phyloP scores from a whole-genome alignment of 2,113 vertebrate genomes.

The Ammospiza caudacuta region DNA sequence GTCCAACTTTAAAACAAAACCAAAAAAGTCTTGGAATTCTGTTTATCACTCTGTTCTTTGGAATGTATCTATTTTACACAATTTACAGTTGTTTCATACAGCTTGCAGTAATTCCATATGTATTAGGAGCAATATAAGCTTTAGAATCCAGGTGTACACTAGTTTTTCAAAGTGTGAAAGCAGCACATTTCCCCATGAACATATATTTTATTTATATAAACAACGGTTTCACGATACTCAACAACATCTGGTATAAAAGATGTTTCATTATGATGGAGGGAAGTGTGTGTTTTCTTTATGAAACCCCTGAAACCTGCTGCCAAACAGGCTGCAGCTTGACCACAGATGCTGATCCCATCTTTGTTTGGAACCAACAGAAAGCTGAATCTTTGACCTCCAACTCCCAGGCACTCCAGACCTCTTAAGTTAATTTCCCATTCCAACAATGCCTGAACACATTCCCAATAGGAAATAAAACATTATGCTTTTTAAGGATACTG shows the following conservation, averaged over 20 bases:
- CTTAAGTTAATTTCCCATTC: background rate
- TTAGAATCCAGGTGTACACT: background rate
- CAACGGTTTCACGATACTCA: background rate
- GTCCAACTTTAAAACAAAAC: background rate
- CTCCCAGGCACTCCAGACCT: background rate
- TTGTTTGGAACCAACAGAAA: background rate
- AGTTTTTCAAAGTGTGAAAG: background rate
- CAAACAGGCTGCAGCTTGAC: background rate
- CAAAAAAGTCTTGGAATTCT: background rate
- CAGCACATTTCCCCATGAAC: background rate
- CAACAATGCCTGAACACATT: background rate
- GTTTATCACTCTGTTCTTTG: background rate
- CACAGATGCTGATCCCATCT: background rate
- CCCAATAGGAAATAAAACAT: background rate
- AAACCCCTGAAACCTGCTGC: background rate
- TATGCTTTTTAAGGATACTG: background rate
- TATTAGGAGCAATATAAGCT: background rate
- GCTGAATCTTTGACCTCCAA: background rate
- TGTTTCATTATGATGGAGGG: background rate
- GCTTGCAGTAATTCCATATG: background rate
- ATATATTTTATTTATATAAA: background rate
- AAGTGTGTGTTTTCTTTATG: background rate
- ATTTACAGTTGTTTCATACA: background rate
- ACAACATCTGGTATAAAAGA: background rate
- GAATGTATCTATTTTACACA: background rate